phyloP scores from a whole-genome alignment of 2,888 invertebrate species.

The Syrista parreyssii region DNA sequence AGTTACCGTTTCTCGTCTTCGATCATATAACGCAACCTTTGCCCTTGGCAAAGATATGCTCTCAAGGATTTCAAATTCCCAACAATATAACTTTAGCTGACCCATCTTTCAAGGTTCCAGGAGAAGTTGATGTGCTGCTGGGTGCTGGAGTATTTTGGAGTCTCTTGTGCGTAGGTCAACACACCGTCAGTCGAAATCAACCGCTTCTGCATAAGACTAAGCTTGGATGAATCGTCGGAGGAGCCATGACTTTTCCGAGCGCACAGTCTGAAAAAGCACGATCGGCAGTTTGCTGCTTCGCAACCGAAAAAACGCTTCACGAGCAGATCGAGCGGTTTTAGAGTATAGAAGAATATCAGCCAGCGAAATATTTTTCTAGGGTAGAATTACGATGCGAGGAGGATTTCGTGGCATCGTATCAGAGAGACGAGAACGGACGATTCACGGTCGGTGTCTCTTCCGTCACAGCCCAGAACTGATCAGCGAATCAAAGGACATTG shows the following conservation, averaged over 20 bases:
- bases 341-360: conserved; percentile 20
- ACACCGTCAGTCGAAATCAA: conserved; percentile 7
- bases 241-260: neutral
- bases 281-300: neutral
- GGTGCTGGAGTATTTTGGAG: conserved; percentile 31
- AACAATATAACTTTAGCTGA: conserved; percentile 28
- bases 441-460: conserved; percentile 26
- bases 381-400: conserved; percentile 21
- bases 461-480: conserved; percentile 12
- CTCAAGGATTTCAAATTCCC: conserved; percentile 16
- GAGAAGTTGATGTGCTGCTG: conserved; percentile 30
- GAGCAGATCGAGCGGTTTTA: conserved; percentile 21
- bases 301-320: conserved; percentile 11
- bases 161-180: conserved; percentile 26
- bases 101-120: conserved; percentile 24
- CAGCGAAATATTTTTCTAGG: neutral
- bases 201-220: conserved; percentile 26
- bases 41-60: conserved; percentile 12
- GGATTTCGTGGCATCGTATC: conserved; percentile 13
- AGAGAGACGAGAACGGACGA: conserved; percentile 7
- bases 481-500: conserved; percentile 15
- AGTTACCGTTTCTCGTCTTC: conserved; percentile 27
- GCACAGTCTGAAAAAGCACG: neutral
- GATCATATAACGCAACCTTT: conserved; percentile 27
- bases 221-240: conserved; percentile 29